Base-by-base conservation (phyloP, 2,888 invertebrate genomes). In the Epistrophe grossulariae region DNA sequence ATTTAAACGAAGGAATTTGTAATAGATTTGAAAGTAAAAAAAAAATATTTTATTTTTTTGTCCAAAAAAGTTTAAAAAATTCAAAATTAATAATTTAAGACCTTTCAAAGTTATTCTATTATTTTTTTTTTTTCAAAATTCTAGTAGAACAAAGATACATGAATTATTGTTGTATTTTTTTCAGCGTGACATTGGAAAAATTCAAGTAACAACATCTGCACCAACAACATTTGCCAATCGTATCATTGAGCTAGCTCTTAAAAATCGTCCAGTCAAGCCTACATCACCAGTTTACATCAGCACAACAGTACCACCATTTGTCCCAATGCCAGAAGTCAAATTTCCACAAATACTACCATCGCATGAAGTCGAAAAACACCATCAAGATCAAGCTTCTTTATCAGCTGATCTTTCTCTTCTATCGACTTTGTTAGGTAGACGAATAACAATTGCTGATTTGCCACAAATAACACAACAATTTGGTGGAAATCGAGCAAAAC, bases 241-340 rank as follows among this genome's bases (percentile, higher is more conserved):
- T 73, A 94, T 94, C 55, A 94, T 94, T 88, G 94, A 94, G 62
- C 91, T 94, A 31, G 94, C 94, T 50, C 93, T 94, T 19, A 94
- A 94, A 90, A 93, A 89, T 38, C 88, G 89, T 40, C 64, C 45
- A 15, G 55, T 70, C 11, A 88, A 89, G 60, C 89, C 89, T 40
- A 88, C 88, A 19, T 62, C 85, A 13, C 83, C 87, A 15, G 82
- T 88, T 1, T 73, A 74, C 0, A 79, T 82, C 2, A 79, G 77
- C 28, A 52, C 76, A 19, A 72, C 79, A 93, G 78, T 83, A 13
- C 81, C 89, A 1, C 38, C 85, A 43, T 91, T 91, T 83, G 88
- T 90, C 88, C 90, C 90, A 43, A 88, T 90, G 68, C 88, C 91
- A 55, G 90, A 91, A 11, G 90, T 92, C 48, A 89, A 90, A 52